Conservation (phyloP, 2,888 invertebrate genomes). For the Pardosa pseudoannulata region DNA sequence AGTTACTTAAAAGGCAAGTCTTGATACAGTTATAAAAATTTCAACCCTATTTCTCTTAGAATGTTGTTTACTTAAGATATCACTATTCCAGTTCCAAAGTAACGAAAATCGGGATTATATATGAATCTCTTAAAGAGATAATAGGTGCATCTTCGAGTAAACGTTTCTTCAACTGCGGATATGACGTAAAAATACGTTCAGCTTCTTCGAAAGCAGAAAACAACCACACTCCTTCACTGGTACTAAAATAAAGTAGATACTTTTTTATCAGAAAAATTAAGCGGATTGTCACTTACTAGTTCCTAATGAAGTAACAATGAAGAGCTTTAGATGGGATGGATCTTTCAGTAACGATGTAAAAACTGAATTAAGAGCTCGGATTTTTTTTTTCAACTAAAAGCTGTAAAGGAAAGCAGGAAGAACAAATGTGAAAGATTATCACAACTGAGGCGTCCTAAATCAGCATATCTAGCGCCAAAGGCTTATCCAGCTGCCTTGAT, state of each 20-base stretch:
- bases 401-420: slow-evolving; percentile 10
- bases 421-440: slow-evolving; percentile 49
- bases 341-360: not conserved
- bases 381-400: slow-evolving; percentile 5
- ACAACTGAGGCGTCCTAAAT: slow-evolving; percentile 51
- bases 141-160: not conserved
- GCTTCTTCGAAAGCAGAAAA: not conserved
- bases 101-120: no score
- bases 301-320: slow-evolving; percentile 2
- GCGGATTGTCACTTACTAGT: not conserved
- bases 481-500: slow-evolving; percentile 56
- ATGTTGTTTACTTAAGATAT: no score
- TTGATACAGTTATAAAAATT: no score
- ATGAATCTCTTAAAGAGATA: no score
- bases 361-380: not conserved
- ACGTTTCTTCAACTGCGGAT: not conserved
- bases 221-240: not conserved
- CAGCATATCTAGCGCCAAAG: slow-evolving; percentile 65
- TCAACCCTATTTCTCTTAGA: no score
- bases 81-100: no score
- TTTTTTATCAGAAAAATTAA: not conserved
- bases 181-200: not conserved
- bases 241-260: not conserved
- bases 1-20: no score
- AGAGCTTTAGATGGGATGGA: not conserved